phyloP scores from a whole-genome alignment of 2,888 invertebrate species.

The Amorpha juglandis region DNA sequence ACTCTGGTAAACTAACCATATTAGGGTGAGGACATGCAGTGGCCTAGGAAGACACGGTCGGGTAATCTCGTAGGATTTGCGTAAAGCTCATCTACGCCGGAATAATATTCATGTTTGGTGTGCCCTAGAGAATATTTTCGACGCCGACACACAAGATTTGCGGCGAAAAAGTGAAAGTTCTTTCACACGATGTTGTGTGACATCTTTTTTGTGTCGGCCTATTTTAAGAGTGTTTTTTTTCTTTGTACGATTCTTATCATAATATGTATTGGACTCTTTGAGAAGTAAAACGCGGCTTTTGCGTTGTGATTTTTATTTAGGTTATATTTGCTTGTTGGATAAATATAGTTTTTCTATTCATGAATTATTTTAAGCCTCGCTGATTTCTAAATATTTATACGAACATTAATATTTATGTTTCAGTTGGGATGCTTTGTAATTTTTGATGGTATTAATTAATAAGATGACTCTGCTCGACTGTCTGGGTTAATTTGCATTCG shows the following conservation, averaged over 20 bases:
- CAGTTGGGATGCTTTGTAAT: background rate
- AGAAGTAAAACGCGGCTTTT: background rate
- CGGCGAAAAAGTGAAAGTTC: slow-evolving; percentile 19
- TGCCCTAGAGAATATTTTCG: slow-evolving; percentile 12
- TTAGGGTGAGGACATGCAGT: slow-evolving; percentile 17
- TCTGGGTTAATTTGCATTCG: background rate
- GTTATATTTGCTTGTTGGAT: background rate
- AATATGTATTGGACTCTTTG: background rate
- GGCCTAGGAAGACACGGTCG: slow-evolving; percentile 22
- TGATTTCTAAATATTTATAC: slow-evolving; percentile 15
- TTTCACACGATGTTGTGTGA: slow-evolving; percentile 7
- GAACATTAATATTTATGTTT: slow-evolving; percentile 15
- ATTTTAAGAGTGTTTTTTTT: slow-evolving; percentile 10
- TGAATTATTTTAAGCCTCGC: background rate
- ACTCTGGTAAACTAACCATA: slow-evolving; percentile 7
- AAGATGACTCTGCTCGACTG: background rate
- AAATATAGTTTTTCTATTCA: background rate
- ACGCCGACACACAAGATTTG: slow-evolving; percentile 8
- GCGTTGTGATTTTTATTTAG: slow-evolving; percentile 1
- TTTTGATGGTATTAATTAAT: slow-evolving; percentile 13
- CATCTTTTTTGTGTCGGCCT: slow-evolving; percentile 12
- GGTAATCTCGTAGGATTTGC: slow-evolving; percentile 14
- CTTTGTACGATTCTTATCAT: slow-evolving; percentile 11
- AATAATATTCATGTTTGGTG: slow-evolving; percentile 23
- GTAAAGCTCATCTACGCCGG: slow-evolving; percentile 7